Percentiles rank a stretch among this genome's conserved stretches.
These are phyloP conservation scores for Bombus sylvicola DNA, from an alignment of 1,140 invertebrate species.

Conservation along the genomic window DNA sequence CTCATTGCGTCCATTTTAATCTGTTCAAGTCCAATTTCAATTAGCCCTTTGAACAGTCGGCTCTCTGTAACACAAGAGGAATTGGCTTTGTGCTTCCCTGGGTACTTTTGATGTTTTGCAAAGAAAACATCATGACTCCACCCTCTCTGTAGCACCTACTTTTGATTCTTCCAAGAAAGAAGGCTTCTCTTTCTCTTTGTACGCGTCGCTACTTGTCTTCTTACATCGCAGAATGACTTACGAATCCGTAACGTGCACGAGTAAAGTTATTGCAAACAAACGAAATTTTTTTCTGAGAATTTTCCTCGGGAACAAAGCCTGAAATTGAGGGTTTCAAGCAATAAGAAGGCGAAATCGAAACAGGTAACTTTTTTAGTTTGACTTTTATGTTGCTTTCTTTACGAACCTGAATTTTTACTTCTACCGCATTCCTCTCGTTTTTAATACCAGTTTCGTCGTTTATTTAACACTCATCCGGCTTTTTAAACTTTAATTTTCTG, in stretches of 20 bases:
- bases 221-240: neutral
- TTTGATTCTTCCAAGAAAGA: constrained; percentile 6
- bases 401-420: neutral
- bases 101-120: constrained; percentile 21
- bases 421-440: neutral
- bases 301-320: neutral
- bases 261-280: neutral
- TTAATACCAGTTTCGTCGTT: neutral
- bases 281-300: neutral
- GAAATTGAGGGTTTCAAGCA: neutral
- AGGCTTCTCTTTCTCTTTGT: neutral
- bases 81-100: constrained; percentile 21
- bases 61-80: constrained; percentile 10
- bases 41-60: constrained; percentile 20
- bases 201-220: neutral
- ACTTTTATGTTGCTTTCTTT: neutral
- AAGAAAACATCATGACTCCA: constrained; percentile 4
- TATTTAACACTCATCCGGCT: neutral
- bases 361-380: neutral
- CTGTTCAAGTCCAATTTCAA: constrained; percentile 36
- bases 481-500: neutral
- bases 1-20: constrained; percentile 18
- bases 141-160: constrained; percentile 24
- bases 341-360: neutral
- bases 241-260: neutral